phyloP scores from a whole-genome alignment of 2,797 vertebrate species.

The Picus viridis region DNA sequence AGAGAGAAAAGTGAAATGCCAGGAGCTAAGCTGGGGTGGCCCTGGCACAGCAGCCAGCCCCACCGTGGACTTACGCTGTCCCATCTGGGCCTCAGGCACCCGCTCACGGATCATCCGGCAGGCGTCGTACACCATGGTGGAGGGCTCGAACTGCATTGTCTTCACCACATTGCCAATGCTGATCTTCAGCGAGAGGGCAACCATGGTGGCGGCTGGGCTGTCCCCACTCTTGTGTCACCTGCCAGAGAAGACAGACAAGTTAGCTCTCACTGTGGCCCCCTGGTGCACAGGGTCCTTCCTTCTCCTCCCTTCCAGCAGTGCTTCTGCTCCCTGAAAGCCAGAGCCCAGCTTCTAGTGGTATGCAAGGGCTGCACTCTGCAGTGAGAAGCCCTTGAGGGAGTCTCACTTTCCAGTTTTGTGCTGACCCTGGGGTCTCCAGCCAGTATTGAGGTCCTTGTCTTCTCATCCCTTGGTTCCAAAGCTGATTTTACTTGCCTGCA shows the following conservation, averaged over 20 bases:
- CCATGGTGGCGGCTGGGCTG: conserved; percentile 86
- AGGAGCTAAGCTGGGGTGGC: neutral
- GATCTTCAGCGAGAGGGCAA: conserved; percentile 97
- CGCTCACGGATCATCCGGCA: conserved; percentile 95
- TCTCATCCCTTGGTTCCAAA: neutral
- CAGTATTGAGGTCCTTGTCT: neutral
- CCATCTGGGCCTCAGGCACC: conserved; percentile 92
- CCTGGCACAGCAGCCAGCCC: neutral
- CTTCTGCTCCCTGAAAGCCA: accelerated
- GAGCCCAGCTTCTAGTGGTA: neutral
- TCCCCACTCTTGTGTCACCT: conserved; percentile 74
- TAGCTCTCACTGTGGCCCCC: neutral
- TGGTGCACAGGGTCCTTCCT: accelerated
- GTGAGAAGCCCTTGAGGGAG: accelerated
- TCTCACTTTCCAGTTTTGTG: neutral
- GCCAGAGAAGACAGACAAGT: neutral
- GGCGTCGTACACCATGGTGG: conserved; percentile 96
- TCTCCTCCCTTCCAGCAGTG: accelerated
- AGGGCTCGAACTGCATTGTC: conserved; percentile 99
- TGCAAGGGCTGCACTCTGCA: neutral
- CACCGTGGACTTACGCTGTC: conserved; percentile 87
- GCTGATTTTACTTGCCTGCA: accelerated
- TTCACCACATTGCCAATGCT: conserved; percentile 97
- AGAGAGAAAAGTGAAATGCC: neutral
- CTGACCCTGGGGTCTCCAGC: neutral